Base-by-base conservation (phyloP, 2,113 vertebrate genomes). In the Sarotherodon lohbergeri region DNA sequence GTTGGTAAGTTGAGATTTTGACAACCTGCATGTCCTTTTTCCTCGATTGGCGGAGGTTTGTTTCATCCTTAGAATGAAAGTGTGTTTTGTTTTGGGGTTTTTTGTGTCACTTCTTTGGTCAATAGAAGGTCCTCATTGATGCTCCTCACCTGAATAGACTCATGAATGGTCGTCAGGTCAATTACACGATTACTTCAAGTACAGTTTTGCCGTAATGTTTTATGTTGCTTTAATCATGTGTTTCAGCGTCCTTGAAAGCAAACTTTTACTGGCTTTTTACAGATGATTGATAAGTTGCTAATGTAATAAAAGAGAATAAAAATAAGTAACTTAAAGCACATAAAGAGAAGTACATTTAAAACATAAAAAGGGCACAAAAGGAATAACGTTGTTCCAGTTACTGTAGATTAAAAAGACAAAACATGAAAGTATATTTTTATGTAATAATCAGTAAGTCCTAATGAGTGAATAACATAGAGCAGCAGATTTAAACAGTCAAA, bases 221-320 rank as follows among this genome's bases (percentile, higher is more conserved):
- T 6, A 29, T 29, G 16, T 34, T 1, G 29, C 59, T 61, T 34
- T 34, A 61, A 17, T 61, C 57, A 10, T 61, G 57, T 34, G 57
- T 61, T 61, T 61, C 57, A 0, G 57, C 0, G 3, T 19, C 16
- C 57, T 0, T 61, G 1, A 34, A 34, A 34, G 16, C 29, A 61
- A 61, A 1, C 0, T 19, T 34, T 0, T 61, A 63, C 29, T 63
- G 59, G 59, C 29, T 63, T 61, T 63, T 63, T 9, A 63, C 59
- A 34, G 29, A 34, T 63, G 59, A 34, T 19, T 61, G 29, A 63
- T 34, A 63, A 63, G 1, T 63, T 63, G 29, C 1, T 63, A 63
- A 63, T 63, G 29, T 63, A 63, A 34, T 34, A 66, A 57, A 57
- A 29, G 55, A 27, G 24, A 27, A 57, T 57, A 57, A 27, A 57